Base-by-base conservation (phyloP, 2,113 vertebrate genomes). In the Halichoeres trimaculatus region DNA sequence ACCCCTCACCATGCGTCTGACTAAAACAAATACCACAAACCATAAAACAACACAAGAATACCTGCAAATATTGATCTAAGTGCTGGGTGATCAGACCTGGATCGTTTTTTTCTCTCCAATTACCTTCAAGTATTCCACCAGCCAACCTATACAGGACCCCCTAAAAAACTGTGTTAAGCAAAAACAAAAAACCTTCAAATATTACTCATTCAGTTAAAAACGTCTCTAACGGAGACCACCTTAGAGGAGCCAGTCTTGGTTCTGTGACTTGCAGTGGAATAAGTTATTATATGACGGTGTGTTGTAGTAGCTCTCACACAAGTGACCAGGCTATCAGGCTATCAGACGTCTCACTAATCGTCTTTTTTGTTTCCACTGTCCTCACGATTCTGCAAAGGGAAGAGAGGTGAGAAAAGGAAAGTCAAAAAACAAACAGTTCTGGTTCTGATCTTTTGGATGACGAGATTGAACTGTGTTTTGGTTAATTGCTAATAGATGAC, bases 331-430 rank as follows among this genome's bases (percentile, higher is more conserved):
- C 48, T 30, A 17, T 13, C n/a, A n/a, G n/a, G n/a, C n/a, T n/a
- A n/a, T n/a, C n/a, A n/a, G n/a, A n/a, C n/a, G n/a, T n/a, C n/a
- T n/a, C n/a, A 34, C 53, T 90, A 93, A 67, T 92, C 76, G 0
- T 87, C 89, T 70, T 93, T 93, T 74, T 92, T 93, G 76, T 76
- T 62, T 66, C 59, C 88, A 36, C n/a, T 19, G 12, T 90, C 84
- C 34, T 76, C 73, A 60, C 64, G 76, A 83, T 81, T 90, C 92
- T 93, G 83, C 36, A 81, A 77, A 64, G 16, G 76, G 3, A 74
- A 54, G 47, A 24, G 55, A 20, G 30, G 6, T 6, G 23, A 35
- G 22, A 14, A 17, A 41, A 13, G 23, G 26, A n/a, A 63, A 61
- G 30, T 4, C 6, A 4, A 30, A 30, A 30, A 30, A 30, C 30